Conservation (phyloP, 2,888 invertebrate species). For the Furcula furcula region DNA sequence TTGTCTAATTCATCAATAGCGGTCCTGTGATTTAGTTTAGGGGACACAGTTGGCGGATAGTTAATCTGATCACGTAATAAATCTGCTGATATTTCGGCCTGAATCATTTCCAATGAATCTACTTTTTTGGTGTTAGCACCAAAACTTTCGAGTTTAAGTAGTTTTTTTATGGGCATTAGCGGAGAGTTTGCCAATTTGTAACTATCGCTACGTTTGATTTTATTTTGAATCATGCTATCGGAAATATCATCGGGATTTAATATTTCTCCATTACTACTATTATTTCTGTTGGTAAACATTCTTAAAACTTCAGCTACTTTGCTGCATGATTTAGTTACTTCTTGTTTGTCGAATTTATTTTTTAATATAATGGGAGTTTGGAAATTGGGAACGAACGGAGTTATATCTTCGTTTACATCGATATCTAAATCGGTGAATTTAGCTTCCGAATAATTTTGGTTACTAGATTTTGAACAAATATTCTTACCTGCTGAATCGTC, state of each 20-base stretch:
- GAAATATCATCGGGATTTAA: conserved; percentile 30
- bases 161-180: conserved; percentile 84
- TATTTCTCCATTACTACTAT: conserved; percentile 38
- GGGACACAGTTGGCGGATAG: conserved; percentile 85
- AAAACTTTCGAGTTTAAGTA: conserved; percentile 76
- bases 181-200: conserved; percentile 91
- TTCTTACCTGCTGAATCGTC: conserved; percentile 88
- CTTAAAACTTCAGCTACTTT: conserved; percentile 72
- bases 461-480: conserved; percentile 47
- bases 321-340: conserved; percentile 49
- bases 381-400: conserved; percentile 72
- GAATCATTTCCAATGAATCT: conserved; percentile 80
- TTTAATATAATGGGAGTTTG: conserved; percentile 70
- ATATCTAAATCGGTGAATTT: conserved; percentile 43
- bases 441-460: conserved; percentile 39
- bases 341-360: conserved; percentile 53
- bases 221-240: conserved; percentile 58
- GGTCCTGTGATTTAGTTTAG: conserved; percentile 68
- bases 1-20: conserved; percentile 52
- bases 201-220: conserved; percentile 91
- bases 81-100: conserved; percentile 83
- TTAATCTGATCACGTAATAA: conserved; percentile 86
- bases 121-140: conserved; percentile 67
- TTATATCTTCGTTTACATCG: conserved; percentile 51
- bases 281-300: conserved; percentile 69